Percentiles rank a stretch among this genome's conserved stretches.
These are phyloP conservation scores for Heliconius erato DNA, from an alignment of 2,888 invertebrate species.

Conservation along the genomic window DNA sequence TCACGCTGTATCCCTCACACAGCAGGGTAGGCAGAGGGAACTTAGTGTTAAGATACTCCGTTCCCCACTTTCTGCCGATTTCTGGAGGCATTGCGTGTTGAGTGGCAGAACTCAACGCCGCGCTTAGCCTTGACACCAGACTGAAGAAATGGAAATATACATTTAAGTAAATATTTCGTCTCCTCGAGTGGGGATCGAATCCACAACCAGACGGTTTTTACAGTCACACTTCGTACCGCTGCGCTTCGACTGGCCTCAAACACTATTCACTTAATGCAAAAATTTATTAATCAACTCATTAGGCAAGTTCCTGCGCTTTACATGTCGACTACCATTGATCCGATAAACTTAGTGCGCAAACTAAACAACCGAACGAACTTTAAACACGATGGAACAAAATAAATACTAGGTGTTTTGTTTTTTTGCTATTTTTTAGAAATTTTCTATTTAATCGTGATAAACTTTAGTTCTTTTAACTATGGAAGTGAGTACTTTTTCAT, in stretches of 20 bases:
- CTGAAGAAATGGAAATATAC: too few relatives aligned
- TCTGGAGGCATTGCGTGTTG: too few relatives aligned
- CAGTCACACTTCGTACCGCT: background rate
- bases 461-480: background rate
- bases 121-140: too few relatives aligned
- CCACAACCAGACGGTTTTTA: too few relatives aligned
- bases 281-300: constrained; percentile 28
- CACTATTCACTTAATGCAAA: constrained; percentile 6
- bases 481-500: background rate
- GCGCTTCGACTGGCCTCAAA: background rate
- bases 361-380: constrained; percentile 24
- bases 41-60: too few relatives aligned
- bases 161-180: too few relatives aligned
- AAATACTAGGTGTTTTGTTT: background rate
- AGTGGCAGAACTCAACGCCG: too few relatives aligned
- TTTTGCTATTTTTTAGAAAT: background rate
- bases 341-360: constrained; percentile 8
- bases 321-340: constrained; percentile 25
- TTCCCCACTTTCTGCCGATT: too few relatives aligned
- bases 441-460: background rate
- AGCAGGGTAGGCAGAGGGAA: too few relatives aligned
- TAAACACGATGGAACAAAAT: background rate
- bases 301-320: constrained; percentile 9
- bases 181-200: too few relatives aligned
- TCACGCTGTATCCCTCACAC: too few relatives aligned